Evolutionary conservation across 2,797 vertebrate species (phyloP).

Genomic region (Xerus rutilus): DNA sequence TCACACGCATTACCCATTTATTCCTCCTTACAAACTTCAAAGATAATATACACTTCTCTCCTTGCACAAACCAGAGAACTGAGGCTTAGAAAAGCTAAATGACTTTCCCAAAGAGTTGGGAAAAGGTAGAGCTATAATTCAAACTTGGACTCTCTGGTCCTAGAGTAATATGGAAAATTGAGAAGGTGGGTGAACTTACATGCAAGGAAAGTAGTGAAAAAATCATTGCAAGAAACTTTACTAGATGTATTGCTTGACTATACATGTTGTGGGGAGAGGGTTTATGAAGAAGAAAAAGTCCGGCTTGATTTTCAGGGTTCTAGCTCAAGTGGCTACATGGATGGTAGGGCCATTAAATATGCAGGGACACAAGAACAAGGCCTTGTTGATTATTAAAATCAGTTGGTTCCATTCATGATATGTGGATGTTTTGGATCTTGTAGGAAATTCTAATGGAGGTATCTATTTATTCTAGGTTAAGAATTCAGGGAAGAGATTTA

Average conservation of each 20-base stretch:
- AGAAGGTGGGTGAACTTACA: neutral
- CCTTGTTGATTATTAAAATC: neutral
- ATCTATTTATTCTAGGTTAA: neutral
- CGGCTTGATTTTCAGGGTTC: neutral
- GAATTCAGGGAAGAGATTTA: conserved; percentile 14
- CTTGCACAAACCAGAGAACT: neutral
- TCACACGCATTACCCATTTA: neutral
- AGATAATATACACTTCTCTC: neutral
- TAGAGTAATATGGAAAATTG: neutral
- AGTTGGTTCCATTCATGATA: neutral
- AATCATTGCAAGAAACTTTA: neutral
- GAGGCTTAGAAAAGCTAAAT: neutral
- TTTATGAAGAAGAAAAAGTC: neutral
- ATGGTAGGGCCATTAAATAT: neutral
- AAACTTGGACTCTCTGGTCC: neutral
- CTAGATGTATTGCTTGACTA: neutral
- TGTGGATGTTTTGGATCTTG: neutral
- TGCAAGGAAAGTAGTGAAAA: neutral
- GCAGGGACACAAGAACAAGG: neutral
- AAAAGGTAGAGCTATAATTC: neutral
- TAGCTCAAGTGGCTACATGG: neutral
- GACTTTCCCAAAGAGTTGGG: neutral
- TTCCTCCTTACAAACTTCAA: neutral
- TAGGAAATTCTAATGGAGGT: neutral
- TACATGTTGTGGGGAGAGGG: neutral